Evolutionary conservation across 2,113 vertebrate species (phyloP), one percentile per base, ranked within the genome.

Genomic region (Heloderma charlesbogerti): DNA sequence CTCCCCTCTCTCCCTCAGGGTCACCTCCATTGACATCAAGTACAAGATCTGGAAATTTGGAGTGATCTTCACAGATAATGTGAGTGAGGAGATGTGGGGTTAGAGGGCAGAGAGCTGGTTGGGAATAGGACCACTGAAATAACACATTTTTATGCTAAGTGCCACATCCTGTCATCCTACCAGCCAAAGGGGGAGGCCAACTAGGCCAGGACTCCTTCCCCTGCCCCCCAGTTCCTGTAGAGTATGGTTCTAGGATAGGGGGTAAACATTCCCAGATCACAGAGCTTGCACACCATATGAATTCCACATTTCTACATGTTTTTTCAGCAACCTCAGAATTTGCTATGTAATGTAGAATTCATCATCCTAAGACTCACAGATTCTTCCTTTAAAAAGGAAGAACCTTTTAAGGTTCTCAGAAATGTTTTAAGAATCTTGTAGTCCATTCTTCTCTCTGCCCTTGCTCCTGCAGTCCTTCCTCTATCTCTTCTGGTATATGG

Each of bases 41-140:
- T 99, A 99, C 95, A 98, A 99, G 97, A 98, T 99, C 94, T 99
- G 98, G 98, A 99, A 99, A 96, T 98, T 98, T 4, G 98, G 98
- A 13, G 98, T 99, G 80, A 98, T 99, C 87, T 99, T 99, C 95
- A 99, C 98, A 1, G 98, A 99, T 94, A 98, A 99, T 9, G 98
- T 99, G 96, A 98, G 98, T 97, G 15, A 8, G 9, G 48, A 71
- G 34, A 5, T 1, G 1, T 8, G 69, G 7, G 83, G 78, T n/a
- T 8, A 63, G 22, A 98, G 96, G 98, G 98, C 95, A 5, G 4
- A 71, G 2, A 4, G 10, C 31, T 12, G 37, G 66, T 20, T 3
- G 2, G 7, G 22, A 45, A 3, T 72, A 84, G 83, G 48, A 40
- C 1, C 3, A 10, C 7, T 51, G 27, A 34, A 69, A 37, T 34